Conservation (phyloP, 2,113 vertebrate species). For the Hemibates koningsi region DNA sequence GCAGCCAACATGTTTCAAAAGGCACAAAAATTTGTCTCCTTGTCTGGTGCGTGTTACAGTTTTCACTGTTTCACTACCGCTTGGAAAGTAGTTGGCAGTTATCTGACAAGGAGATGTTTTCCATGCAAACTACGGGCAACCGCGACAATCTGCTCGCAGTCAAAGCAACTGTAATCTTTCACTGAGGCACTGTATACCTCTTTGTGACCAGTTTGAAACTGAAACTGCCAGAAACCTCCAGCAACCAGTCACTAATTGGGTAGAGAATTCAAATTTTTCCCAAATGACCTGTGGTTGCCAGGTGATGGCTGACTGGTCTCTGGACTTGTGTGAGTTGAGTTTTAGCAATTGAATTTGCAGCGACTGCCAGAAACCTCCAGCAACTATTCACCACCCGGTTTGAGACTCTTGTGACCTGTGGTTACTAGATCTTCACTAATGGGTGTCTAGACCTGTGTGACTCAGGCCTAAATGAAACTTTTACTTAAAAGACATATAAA, state of each 20-base stretch:
- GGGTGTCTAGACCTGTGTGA: neutral
- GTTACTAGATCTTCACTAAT: neutral
- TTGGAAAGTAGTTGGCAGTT: neutral
- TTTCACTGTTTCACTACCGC: neutral
- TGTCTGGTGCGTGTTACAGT: neutral
- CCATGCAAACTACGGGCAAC: neutral
- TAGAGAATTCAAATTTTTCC: neutral
- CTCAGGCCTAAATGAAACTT: neutral
- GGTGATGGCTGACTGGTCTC: neutral
- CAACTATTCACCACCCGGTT: neutral
- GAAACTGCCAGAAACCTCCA: neutral
- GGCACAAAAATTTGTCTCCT: neutral
- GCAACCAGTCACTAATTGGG: neutral
- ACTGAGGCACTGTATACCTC: neutral
- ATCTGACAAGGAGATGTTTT: neutral
- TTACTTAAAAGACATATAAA: neutral
- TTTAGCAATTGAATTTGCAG: neutral
- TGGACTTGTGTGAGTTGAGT: neutral
- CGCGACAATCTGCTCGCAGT: rapidly evolving
- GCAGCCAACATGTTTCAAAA: neutral
- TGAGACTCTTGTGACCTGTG: neutral
- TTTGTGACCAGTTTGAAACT: neutral
- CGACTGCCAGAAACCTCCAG: neutral
- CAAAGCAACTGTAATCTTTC: neutral
- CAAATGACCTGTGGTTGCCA: neutral